These are phyloP conservation scores for Coluber constrictor DNA, from an alignment of 2,797 vertebrate species.

Conservation along the genomic window DNA sequence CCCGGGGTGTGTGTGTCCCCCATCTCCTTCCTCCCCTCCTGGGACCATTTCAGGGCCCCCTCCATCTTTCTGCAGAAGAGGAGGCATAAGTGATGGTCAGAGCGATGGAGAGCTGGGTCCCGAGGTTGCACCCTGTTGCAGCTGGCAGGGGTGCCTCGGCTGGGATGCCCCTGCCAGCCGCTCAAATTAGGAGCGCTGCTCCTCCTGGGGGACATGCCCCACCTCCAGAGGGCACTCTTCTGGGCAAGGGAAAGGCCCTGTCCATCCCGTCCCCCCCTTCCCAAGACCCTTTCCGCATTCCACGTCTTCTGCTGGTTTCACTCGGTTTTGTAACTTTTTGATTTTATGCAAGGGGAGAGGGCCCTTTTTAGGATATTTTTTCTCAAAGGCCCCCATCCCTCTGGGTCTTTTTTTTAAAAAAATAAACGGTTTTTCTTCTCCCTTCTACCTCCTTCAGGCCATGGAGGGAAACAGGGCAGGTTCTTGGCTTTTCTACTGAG, in stretches of 20 bases:
- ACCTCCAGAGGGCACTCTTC: background rate
- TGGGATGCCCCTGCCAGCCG: background rate
- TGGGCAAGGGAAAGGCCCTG: background rate
- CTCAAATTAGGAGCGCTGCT: background rate
- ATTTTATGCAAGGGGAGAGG: background rate
- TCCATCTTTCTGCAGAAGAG: background rate
- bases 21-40: background rate
- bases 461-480: background rate
- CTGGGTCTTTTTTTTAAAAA: slow-evolving; percentile 8
- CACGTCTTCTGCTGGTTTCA: background rate
- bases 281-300: background rate
- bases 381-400: background rate
- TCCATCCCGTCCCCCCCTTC: background rate
- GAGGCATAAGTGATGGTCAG: too few relatives aligned
- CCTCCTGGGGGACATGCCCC: background rate
- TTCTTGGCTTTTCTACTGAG: slow-evolving; percentile 32
- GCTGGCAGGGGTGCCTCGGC: background rate
- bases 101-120: background rate
- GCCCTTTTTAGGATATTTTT: slow-evolving; percentile 3
- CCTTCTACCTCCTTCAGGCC: background rate
- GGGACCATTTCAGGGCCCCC: background rate
- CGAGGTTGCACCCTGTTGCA: background rate
- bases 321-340: slow-evolving; percentile 4
- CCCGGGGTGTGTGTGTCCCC: too few relatives aligned
- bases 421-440: background rate